These are phyloP conservation scores for Melipona beecheii DNA, from an alignment of 2,888 invertebrate genomes.

Conservation along the genomic window DNA sequence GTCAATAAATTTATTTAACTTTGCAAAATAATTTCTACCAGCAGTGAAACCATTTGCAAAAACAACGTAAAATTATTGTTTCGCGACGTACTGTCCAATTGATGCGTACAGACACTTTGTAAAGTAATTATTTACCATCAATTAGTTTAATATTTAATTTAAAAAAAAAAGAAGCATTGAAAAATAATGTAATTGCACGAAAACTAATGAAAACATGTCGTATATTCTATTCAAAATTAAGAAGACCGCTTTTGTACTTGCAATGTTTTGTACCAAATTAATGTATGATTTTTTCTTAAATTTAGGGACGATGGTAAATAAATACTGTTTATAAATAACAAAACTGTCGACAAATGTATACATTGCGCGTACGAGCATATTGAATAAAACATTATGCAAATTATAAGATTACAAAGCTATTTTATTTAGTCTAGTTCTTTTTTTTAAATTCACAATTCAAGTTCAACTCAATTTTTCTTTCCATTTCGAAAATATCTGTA, in stretches of 20 bases:
- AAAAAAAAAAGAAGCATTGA: conserved; percentile 16
- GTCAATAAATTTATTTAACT: conserved; percentile 65
- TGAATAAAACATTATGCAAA: conserved; percentile 74
- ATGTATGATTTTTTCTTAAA: conserved; percentile 35
- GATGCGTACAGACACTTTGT: conserved; percentile 67
- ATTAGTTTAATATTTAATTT: conserved; percentile 34
- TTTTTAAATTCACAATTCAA: conserved; percentile 11
- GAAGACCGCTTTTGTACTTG: conserved; percentile 48
- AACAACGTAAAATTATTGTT: conserved; percentile 52
- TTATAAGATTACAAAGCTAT: conserved; percentile 15
- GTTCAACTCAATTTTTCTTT: background rate
- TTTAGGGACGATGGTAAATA: conserved; percentile 66
- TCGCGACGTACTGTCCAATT: conserved; percentile 67
- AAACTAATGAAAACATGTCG: conserved; percentile 36
- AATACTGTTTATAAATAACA: conserved; percentile 67
- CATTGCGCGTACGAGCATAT: conserved; percentile 70
- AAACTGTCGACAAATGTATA: conserved; percentile 65
- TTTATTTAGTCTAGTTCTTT: conserved; percentile 8
- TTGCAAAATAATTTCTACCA: conserved; percentile 46
- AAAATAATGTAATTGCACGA: conserved; percentile 13
- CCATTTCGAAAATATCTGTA: conserved; percentile 89
- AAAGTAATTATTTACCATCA: conserved; percentile 74
- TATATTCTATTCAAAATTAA: conserved; percentile 26
- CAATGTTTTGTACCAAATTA: conserved; percentile 35
- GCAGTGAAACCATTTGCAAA: conserved; percentile 36